A percentile compares a stretch with the other conserved stretches of the same genome.
phyloP scores from a whole-genome alignment of 2,113 vertebrate species.

The Falcunculus frontatus region DNA sequence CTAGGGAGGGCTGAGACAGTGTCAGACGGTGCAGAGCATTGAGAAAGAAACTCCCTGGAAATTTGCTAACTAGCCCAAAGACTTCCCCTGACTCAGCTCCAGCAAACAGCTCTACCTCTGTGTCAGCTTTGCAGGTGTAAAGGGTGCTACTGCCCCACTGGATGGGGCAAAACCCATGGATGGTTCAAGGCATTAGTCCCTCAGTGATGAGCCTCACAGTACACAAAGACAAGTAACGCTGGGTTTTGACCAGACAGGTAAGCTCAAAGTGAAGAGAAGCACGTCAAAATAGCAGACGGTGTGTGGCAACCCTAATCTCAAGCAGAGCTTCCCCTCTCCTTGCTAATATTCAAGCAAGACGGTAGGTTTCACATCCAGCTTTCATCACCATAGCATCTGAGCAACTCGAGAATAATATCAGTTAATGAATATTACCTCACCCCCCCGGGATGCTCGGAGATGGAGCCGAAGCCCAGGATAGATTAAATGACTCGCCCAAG shows the following conservation, averaged over 20 bases:
- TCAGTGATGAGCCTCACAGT: background rate
- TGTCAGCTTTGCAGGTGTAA: background rate
- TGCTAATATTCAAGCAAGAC: background rate
- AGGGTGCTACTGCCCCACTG: background rate
- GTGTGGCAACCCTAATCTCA: background rate
- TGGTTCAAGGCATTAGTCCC: background rate
- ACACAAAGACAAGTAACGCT: background rate
- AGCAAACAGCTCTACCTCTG: background rate
- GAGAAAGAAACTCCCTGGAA: background rate
- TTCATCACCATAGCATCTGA: constrained; percentile 35
- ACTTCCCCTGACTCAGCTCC: background rate
- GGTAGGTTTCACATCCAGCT: background rate
- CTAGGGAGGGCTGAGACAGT: background rate
- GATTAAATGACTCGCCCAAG: constrained; percentile 60
- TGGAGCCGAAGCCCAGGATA: constrained; percentile 40
- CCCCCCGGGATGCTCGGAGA: constrained; percentile 1
- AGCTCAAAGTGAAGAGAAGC: background rate
- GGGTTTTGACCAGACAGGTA: background rate
- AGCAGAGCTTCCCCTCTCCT: background rate
- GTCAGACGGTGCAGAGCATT: background rate
- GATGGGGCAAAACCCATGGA: background rate
- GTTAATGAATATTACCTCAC: constrained; percentile 63
- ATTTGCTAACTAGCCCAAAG: background rate
- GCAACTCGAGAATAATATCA: constrained; percentile 40
- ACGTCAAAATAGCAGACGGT: background rate